Evolutionary conservation across 2,113 vertebrate species (phyloP).

Genomic region (Diadophis punctatus): DNA sequence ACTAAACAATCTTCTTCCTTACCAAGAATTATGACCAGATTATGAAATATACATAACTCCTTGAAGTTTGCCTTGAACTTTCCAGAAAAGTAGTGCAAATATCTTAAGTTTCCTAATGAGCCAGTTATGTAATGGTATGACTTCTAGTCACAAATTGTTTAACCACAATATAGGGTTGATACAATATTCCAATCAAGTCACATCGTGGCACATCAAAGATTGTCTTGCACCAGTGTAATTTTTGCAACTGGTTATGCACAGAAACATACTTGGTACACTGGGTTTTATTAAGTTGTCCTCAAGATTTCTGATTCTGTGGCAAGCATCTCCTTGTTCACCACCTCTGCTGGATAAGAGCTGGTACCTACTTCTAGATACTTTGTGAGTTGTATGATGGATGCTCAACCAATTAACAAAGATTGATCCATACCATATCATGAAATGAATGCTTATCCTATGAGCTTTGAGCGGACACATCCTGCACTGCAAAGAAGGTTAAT

Average conservation of each 20-base stretch:
- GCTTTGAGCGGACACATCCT: background rate
- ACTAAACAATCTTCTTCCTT: background rate
- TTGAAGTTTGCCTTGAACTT: background rate
- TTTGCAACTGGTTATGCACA: background rate
- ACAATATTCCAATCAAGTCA: background rate
- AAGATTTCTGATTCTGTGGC: background rate
- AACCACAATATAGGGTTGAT: background rate
- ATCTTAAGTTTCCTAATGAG: background rate
- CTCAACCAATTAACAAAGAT: background rate
- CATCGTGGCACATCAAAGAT: background rate
- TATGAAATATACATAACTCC: background rate
- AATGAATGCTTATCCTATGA: background rate
- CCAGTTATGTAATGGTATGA: background rate
- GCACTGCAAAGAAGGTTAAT: background rate
- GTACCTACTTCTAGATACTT: background rate
- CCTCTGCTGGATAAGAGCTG: background rate
- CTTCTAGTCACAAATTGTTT: background rate
- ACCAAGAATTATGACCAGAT: background rate
- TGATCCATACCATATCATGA: background rate
- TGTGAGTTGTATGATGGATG: background rate
- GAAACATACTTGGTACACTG: background rate
- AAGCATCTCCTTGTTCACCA: background rate
- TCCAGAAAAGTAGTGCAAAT: background rate
- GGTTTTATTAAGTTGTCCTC: background rate
- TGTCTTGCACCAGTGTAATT: background rate